A percentile compares a stretch with the other conserved stretches of the same genome.
These are phyloP conservation scores for Oriolus oriolus DNA, from an alignment of 2,113 vertebrate genomes.

Conservation along the genomic window DNA sequence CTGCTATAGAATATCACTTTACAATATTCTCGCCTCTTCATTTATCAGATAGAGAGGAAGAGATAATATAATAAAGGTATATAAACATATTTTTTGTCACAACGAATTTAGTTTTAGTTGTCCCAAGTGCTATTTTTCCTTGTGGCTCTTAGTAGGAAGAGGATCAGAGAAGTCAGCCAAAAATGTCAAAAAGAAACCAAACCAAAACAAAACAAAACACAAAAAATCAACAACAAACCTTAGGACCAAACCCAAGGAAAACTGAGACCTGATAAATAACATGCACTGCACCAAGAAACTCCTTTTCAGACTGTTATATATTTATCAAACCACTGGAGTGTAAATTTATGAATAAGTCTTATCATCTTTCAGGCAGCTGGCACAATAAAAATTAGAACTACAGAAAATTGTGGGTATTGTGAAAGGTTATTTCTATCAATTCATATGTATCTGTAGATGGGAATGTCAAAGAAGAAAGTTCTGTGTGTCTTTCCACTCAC, in stretches of 20 bases:
- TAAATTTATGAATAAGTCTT: conserved; percentile 74
- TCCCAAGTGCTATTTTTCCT: conserved; percentile 38
- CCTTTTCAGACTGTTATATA: conserved; percentile 71
- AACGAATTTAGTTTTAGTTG: conserved; percentile 26
- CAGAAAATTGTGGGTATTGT: conserved; percentile 47
- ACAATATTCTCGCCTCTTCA: conserved; percentile 44
- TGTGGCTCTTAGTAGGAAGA: conserved; percentile 17
- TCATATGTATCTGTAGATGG: background rate
- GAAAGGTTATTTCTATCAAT: conserved; percentile 51
- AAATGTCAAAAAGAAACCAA: conserved; percentile 40
- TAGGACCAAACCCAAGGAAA: conserved; percentile 50
- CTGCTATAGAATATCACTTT: conserved; percentile 70
- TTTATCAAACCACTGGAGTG: conserved; percentile 75
- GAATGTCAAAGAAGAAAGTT: conserved; percentile 35
- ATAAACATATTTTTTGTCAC: conserved; percentile 62
- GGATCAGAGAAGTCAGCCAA: conserved; percentile 51
- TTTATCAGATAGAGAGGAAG: conserved; percentile 61
- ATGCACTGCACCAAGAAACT: conserved; percentile 64
- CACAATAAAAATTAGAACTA: conserved; percentile 68
- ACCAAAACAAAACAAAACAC: background rate
- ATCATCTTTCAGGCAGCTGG: conserved; percentile 60
- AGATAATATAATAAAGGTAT: conserved; percentile 68
- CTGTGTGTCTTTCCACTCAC: background rate
- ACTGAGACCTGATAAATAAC: conserved; percentile 69
- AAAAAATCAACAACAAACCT: background rate